Base-by-base conservation (phyloP, 2,888 invertebrate species). In the Xestia c-nigrum region DNA sequence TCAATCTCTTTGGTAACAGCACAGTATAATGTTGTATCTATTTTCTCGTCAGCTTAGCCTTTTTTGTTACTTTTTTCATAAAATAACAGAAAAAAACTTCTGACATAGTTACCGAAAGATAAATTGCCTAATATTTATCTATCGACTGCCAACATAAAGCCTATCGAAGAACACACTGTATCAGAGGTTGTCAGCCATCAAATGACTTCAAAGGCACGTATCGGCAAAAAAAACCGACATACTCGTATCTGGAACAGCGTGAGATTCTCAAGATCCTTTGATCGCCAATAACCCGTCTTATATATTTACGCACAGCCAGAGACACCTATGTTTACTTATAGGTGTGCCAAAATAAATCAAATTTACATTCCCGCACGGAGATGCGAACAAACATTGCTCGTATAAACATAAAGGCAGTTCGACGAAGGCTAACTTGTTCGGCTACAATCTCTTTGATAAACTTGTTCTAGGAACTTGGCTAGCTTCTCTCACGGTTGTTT, bases 341-440 rank as follows among this genome's bases (percentile, higher is more conserved):
- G 84, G 85, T 87, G 85, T 81, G 79, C 69, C 83, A 79, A 87
- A 82, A 85, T 81, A 84, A 87, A 89, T 85, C 84, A 85, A 89
- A 85, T 88, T 86, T 87, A 85, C 83, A 86, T 85, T 80, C 72
- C 85, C 73, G 83, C 80, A 81, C 75, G 83, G 87, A 86, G 86
- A 88, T 87, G 81, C 76, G 85, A 76, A 72, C 80, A 87, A 86
- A 87, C 89, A 85, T 85, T 77, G 66, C 76, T 67, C 31, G 74
- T 83, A 83, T 84, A 83, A 80, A 88, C 85, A 81, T 87, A 81
- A 84, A 88, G 81, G 81, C 84, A 79, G 79, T 85, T 87, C 90
- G 90, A 86, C 89, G 92, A 92, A 93, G 93, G 92, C 93, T 93
- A 94, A 96, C 94, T 95, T 94, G 93, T 93, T 93, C 92, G 77